Evolutionary conservation across 2,888 invertebrate genomes (phyloP).

Genomic region (Agelastica alni): DNA sequence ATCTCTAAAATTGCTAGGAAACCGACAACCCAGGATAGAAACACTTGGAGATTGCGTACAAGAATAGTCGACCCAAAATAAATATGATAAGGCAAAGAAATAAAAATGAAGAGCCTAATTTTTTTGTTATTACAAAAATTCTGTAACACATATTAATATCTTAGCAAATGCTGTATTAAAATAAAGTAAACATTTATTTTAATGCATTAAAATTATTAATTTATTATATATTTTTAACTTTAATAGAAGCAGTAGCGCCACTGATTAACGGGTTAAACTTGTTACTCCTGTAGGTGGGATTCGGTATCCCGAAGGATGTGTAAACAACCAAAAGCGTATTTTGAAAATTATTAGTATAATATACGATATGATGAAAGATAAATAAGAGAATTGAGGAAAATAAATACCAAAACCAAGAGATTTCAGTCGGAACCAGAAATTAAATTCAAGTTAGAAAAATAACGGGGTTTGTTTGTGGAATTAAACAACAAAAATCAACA

Average conservation of each 20-base stretch:
- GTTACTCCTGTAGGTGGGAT: neutral
- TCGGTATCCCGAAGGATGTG: neutral
- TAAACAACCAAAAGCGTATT: slow-evolving; percentile 6
- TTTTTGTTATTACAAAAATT: too few species aligned
- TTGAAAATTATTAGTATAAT: slow-evolving; percentile 4
- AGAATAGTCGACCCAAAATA: too few species aligned
- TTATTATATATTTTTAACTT: neutral
- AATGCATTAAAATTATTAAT: too few species aligned
- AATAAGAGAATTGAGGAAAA: slow-evolving; percentile 8
- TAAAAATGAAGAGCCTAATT: too few species aligned
- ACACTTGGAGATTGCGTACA: too few species aligned
- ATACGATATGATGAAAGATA: slow-evolving; percentile 7
- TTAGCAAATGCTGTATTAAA: too few species aligned
- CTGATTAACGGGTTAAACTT: slow-evolving; percentile 14
- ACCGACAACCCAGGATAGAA: too few species aligned
- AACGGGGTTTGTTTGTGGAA: neutral
- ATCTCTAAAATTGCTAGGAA: too few species aligned
- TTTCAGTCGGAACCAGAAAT: neutral
- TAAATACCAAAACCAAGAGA: neutral
- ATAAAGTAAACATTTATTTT: too few species aligned
- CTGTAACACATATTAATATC: too few species aligned
- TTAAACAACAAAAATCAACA: too few species aligned
- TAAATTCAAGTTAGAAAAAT: neutral
- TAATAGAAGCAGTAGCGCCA: neutral
- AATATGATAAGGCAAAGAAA: too few species aligned